phyloP scores from a whole-genome alignment of 1,140 invertebrate genomes.

The Lepidurus apus region DNA sequence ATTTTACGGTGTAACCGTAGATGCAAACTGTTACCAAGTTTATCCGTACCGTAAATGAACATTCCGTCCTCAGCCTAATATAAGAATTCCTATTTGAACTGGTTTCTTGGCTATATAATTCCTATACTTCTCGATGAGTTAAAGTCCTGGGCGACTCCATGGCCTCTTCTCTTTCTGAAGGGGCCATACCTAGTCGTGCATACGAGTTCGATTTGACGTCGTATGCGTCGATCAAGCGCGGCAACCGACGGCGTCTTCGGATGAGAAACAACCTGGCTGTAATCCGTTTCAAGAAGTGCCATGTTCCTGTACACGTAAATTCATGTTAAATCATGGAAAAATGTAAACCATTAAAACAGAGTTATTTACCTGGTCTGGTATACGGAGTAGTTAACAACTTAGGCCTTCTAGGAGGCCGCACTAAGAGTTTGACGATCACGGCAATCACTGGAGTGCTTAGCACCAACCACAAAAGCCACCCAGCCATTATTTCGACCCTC shows the following conservation, averaged over 20 bases:
- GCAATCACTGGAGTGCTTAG: constrained; percentile 23
- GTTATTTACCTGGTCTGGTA: constrained; percentile 29
- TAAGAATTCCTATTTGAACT: background rate
- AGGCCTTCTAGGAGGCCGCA: constrained; percentile 25
- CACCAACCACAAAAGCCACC: constrained; percentile 23
- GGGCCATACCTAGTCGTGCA: constrained; percentile 26
- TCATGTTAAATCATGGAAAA: background rate
- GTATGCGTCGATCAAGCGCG: constrained; percentile 24
- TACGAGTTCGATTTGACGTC: constrained; percentile 25
- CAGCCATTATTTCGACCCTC: constrained; percentile 19
- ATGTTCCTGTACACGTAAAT: constrained; percentile 26
- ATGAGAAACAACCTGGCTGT: constrained; percentile 25
- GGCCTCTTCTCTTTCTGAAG: constrained; percentile 32
- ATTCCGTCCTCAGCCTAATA: constrained; percentile 37
- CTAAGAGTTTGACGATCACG: background rate
- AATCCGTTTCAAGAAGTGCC: constrained; percentile 32
- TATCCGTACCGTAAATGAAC: constrained; percentile 37
- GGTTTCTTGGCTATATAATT: background rate
- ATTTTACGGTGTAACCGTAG: constrained; percentile 33
- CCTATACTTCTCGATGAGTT: constrained; percentile 31
- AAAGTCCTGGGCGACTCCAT: constrained; percentile 30
- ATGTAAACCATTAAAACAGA: background rate
- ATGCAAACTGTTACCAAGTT: constrained; percentile 34
- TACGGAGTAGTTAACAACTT: constrained; percentile 32
- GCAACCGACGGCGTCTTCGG: constrained; percentile 25